phyloP scores from a whole-genome alignment of 2,797 vertebrate species.

The Urocyon cinereoargenteus region DNA sequence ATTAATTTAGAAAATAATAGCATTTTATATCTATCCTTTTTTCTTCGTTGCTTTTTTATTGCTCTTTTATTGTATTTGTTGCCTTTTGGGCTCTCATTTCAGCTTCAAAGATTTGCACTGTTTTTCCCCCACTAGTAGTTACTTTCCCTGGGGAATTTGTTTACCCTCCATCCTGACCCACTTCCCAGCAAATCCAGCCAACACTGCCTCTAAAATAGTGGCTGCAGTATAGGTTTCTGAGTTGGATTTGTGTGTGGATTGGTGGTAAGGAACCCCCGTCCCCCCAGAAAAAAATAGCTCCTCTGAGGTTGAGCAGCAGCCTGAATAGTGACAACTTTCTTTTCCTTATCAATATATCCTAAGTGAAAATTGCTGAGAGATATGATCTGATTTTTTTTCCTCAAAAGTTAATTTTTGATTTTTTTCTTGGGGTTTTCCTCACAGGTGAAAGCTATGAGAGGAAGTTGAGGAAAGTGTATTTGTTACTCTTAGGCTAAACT shows the following conservation, averaged over 20 bases:
- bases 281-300: background rate
- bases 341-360: background rate
- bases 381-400: background rate
- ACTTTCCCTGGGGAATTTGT: background rate
- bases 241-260: background rate
- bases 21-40: slow-evolving; percentile 36
- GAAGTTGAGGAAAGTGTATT: slow-evolving; percentile 23
- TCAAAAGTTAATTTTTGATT: background rate
- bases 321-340: background rate
- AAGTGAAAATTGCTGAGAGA: slow-evolving; percentile 35
- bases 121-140: background rate
- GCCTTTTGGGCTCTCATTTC: slow-evolving; percentile 32
- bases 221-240: background rate
- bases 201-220: background rate
- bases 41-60: background rate
- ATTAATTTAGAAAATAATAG: slow-evolving; percentile 39
- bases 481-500: slow-evolving; percentile 25
- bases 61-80: background rate
- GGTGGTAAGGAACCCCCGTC: background rate
- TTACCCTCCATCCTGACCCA: background rate
- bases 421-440: slow-evolving; percentile 12
- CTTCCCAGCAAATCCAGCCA: background rate
- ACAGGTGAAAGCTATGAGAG: background rate
- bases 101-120: slow-evolving; percentile 24
- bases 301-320: background rate